Base-by-base conservation (phyloP, 1,140 invertebrate genomes). In the Zaprionus kolodkinae region DNA sequence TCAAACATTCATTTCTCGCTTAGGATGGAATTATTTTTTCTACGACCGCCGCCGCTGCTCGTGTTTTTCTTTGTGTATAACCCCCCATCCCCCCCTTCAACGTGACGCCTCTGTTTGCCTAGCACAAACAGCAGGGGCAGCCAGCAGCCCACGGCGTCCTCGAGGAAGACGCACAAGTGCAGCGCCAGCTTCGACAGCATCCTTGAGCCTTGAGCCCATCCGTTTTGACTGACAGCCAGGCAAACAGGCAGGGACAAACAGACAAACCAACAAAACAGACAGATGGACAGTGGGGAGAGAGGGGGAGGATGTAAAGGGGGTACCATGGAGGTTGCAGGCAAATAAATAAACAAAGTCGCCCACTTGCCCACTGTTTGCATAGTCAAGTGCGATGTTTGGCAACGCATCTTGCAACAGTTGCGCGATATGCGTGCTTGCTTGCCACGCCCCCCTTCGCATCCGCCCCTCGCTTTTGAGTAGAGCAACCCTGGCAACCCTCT, bases 1-100 rank as follows among this genome's bases (percentile, higher is more conserved):
- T 91, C 85, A 91, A 90, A 91, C 79, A 91, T 82, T 91, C 71
- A 91, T 91, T 91, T 91, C 82, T 85, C 79, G 89, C 81, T 89
- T 86, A 91, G 78, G 68, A 86, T 80, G 85, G 83, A 48, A 59
- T 68, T 68, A 33, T 12, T 61, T 61, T 12, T 48, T 21, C 40
- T 40, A 7, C 36, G 0, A 10, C 35, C 15, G 40, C 13, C 3
- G 6, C 40, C n/a, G 13, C 38, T 43, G 38, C 40, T 45, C n/a
- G 40, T 45, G 40, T 45, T 71, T 61, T 45, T 64, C 5, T 64
- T 33, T 48, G 50, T 73, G 43, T 35, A 6, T 35, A 9, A 27
- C 5, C 48, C n/a, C 21, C 27, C 17, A 6, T 0, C 43, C 11
- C 38, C 38, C 38, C 13, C 21, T 21, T 15, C 7, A 3, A 10